Evolutionary conservation across 2,888 invertebrate species (phyloP).

Genomic region (Rhorus exstirpatorius): DNA sequence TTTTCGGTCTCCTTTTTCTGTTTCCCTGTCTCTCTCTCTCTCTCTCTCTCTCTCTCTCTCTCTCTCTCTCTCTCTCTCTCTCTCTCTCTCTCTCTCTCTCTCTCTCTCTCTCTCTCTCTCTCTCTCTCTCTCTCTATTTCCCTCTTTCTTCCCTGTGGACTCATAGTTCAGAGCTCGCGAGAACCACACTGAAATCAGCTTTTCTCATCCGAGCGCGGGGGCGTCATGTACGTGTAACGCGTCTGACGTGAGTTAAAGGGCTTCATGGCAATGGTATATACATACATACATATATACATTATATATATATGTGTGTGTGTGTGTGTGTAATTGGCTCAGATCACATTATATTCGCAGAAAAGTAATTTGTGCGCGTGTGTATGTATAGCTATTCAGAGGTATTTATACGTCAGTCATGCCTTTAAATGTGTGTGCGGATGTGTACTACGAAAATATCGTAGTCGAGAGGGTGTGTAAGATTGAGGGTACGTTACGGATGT

Average conservation of each 20-base stretch:
- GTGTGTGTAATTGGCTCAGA: slow-evolving; percentile 21
- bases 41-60: background rate
- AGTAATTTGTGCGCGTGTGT: background rate
- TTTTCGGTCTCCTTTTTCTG: background rate
- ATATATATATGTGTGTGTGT: no score
- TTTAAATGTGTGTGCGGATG: background rate
- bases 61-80: slow-evolving; percentile 1
- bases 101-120: background rate
- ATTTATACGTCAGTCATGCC: background rate
- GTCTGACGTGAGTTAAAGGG: background rate
- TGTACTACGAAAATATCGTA: slow-evolving; percentile 4
- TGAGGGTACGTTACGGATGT: background rate
- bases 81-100: background rate
- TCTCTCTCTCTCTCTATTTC: no score
- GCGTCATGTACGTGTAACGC: slow-evolving; percentile 3
- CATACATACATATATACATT: no score
- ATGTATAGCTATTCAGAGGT: background rate
- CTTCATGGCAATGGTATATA: slow-evolving; percentile 6
- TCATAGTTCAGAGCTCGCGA: slow-evolving; percentile 8
- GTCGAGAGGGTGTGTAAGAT: slow-evolving; percentile 7
- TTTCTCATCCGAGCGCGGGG: slow-evolving; percentile 4
- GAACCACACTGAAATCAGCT: slow-evolving; percentile 11
- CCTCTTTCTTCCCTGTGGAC: background rate
- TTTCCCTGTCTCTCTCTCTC: no score
- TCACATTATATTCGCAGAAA: background rate